Conservation (phyloP, 2,113 vertebrate species). For the Apistogramma diplotaenia region DNA sequence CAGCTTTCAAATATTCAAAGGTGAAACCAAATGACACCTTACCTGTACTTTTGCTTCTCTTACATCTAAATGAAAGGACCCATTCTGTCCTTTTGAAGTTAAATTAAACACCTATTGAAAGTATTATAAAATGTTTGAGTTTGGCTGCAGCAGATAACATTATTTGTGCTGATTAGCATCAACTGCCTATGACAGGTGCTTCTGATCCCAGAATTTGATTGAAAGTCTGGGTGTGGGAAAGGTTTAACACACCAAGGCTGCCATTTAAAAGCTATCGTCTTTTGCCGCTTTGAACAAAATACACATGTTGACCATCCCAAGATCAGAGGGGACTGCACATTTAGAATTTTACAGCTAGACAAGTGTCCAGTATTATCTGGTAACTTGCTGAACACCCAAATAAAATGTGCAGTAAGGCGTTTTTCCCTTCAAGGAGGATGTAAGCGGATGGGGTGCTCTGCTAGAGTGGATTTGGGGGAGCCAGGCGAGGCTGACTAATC, state of each 20-base stretch:
- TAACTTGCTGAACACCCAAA: conserved; percentile 59
- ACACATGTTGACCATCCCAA: background rate
- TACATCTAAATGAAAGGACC: background rate
- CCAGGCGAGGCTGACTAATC: conserved; percentile 76
- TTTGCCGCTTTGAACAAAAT: background rate
- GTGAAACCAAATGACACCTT: conserved; percentile 1
- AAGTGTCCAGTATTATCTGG: conserved; percentile 39
- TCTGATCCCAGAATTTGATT: background rate
- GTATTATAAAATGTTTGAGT: conserved; percentile 7
- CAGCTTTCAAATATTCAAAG: conserved; percentile 21
- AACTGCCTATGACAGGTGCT: background rate
- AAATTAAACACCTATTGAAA: conserved; percentile 24
- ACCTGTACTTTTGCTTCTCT: background rate
- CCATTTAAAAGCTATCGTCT: background rate
- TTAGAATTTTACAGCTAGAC: conserved; percentile 17
- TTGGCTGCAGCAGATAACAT: conserved; percentile 5
- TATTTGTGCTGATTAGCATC: conserved; percentile 17
- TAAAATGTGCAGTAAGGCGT: conserved; percentile 64
- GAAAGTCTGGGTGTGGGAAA: background rate
- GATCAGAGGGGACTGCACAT: conserved; percentile 3
- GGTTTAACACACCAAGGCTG: background rate
- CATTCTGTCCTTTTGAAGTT: conserved; percentile 21
- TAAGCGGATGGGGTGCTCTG: conserved; percentile 64
- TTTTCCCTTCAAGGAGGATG: conserved; percentile 65
- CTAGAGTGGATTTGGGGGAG: conserved; percentile 72